Base-by-base conservation (phyloP, 2,888 invertebrate genomes). In the Mimumesa dahlbomi region DNA sequence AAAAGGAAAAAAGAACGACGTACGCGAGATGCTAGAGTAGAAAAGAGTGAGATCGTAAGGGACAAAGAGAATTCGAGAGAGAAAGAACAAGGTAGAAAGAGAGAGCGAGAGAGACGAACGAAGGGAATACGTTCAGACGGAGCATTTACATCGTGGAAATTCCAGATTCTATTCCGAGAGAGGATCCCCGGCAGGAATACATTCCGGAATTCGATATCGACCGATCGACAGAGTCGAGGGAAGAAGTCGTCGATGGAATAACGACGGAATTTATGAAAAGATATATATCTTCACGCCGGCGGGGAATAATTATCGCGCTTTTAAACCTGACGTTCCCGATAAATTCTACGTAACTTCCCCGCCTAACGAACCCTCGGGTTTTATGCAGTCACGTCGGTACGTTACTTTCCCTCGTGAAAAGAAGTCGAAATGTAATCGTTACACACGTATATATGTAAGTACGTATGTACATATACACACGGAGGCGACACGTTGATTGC, bases 91-190 rank as follows among this genome's bases (percentile, higher is more conserved):
- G 2, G 19, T 7, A 25, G 11, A 38, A 46, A 25, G 25, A n/a
- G n/a, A 38, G 11, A 6, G n/a, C 31, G 13, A 46, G 29, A 29
- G 22, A 18, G 21, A 40, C 25, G 40, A 31, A 31, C 21, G 22
- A 25, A 49, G 43, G 59, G 59, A 70, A 66, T 65, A 59, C 57
- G 61, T 43, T 65, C 66, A 53, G 42, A 45, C 48, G 54, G 65
- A 62, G 57, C 66, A 64, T 71, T 70, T 77, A 66, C 73, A 63
- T 67, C 62, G 70, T 49, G 77, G 65, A 73, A 73, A 73, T 71
- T 70, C 66, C 77, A 56, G 66, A 70, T 58, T 72, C 53, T 46
- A 40, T 72, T 52, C 61, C 52, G 38, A 45, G 42, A 14, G 48
- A 29, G 46, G 14, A 61, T 50, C 49, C 19, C 43, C 38, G 48